These are phyloP conservation scores for Rhabdophis nuchalis DNA, from an alignment of 2,797 vertebrate genomes.

Conservation along the genomic window DNA sequence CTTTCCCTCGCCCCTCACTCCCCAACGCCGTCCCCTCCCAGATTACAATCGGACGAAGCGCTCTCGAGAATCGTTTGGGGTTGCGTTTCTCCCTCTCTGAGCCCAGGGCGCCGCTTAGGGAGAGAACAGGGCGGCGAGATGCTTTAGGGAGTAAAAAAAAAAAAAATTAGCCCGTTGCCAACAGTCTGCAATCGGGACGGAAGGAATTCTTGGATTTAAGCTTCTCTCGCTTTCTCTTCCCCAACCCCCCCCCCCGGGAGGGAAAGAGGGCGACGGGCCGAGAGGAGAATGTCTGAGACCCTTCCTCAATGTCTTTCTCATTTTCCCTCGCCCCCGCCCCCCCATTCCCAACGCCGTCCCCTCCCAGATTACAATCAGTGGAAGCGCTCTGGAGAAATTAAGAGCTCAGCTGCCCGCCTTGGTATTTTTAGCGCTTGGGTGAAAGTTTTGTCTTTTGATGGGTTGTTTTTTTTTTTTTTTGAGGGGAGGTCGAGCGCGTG, in stretches of 20 bases:
- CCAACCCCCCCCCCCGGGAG: no score
- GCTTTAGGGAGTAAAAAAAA: no score
- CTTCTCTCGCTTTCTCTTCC: neutral
- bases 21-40: neutral
- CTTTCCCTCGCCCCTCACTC: no score
- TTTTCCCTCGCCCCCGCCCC: no score
- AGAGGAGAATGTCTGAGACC: neutral
- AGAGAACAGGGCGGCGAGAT: no score
- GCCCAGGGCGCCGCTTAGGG: no score
- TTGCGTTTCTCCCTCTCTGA: no score
- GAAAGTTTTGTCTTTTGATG: no score
- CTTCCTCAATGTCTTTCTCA: neutral
- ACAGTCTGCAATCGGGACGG: neutral
- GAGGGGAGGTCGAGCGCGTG: fast-evolving
- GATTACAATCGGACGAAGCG: neutral
- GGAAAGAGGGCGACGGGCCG: no score
- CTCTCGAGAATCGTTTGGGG: neutral
- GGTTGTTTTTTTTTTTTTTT: no score
- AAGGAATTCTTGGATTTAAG: neutral
- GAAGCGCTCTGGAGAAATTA: neutral
- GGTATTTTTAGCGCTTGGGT: no score
- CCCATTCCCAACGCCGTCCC: constrained; percentile 7
- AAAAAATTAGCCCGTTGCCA: neutral
- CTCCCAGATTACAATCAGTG: neutral
- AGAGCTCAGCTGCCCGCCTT: no score